Evolutionary conservation across 2,888 invertebrate species (phyloP).

Genomic region (Meghimatium bilineatum): DNA sequence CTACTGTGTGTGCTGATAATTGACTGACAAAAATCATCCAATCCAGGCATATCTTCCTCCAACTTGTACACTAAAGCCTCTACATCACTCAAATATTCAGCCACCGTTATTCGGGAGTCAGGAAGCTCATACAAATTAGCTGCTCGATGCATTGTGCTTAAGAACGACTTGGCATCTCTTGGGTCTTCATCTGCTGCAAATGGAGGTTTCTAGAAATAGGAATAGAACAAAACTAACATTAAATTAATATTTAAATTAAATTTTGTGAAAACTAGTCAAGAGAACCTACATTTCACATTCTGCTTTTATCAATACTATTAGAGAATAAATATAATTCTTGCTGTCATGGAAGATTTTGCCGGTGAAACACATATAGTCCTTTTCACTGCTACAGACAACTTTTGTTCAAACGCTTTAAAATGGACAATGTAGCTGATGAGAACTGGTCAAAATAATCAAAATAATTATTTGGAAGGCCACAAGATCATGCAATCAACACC

Average conservation of each 20-base stretch:
- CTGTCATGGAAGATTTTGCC: too few relatives aligned
- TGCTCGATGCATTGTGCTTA: conserved; percentile 39
- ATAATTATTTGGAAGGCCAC: too few relatives aligned
- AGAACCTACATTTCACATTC: not conserved
- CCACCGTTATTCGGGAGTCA: conserved; percentile 29
- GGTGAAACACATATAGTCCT: too few relatives aligned
- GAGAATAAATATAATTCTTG: too few relatives aligned
- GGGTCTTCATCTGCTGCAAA: conserved; percentile 49
- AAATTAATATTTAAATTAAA: not conserved
- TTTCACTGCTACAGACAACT: too few relatives aligned
- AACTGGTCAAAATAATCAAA: too few relatives aligned
- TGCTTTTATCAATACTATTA: not conserved
- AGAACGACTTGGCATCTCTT: conserved; percentile 44
- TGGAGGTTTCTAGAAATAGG: conserved; percentile 38
- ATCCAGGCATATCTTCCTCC: conserved; percentile 47
- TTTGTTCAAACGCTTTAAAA: too few relatives aligned
- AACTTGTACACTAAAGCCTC: conserved; percentile 37
- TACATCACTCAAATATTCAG: conserved; percentile 45
- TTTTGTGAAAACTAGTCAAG: not conserved
- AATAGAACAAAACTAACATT: not conserved
- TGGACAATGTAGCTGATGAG: too few relatives aligned
- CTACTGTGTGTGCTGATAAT: conserved; percentile 44
- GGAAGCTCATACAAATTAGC: conserved; percentile 33
- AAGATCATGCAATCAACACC: too few relatives aligned
- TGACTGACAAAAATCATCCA: conserved; percentile 49